phyloP scores from a whole-genome alignment of 2,113 vertebrate species.

The Otocyon megalotis region DNA sequence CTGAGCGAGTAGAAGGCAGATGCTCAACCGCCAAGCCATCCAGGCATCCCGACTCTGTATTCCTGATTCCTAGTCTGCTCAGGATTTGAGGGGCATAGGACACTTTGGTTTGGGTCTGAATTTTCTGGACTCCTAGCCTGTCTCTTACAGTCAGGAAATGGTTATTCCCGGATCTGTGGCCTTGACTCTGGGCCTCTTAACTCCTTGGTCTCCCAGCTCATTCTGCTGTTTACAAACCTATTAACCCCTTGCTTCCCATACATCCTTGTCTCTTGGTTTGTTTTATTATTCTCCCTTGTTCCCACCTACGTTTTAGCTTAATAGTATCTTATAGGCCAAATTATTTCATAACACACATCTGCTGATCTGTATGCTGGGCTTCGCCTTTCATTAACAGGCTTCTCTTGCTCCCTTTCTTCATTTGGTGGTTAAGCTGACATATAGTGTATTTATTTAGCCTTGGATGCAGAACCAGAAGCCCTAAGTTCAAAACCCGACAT shows the following conservation, averaged over 20 bases:
- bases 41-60: neutral
- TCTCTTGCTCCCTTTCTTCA: neutral
- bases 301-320: neutral
- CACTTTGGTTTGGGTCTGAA: neutral
- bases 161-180: neutral
- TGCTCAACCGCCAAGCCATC: no score
- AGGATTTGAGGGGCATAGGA: neutral
- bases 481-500: neutral
- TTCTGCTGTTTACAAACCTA: neutral
- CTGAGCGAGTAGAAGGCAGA: no score
- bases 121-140: slow-evolving; percentile 22
- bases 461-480: slow-evolving; percentile 7
- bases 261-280: neutral
- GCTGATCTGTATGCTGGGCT: neutral
- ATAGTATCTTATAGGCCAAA: neutral
- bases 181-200: neutral
- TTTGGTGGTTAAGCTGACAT: neutral
- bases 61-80: neutral
- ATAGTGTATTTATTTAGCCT: neutral
- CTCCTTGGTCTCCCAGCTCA: neutral
- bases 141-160: neutral
- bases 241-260: neutral
- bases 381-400: neutral
- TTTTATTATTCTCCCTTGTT: slow-evolving; percentile 35
- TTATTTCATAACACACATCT: slow-evolving; percentile 14